A percentile compares a stretch with the other conserved stretches of the same genome.
Conservation (phyloP, 2,888 invertebrate genomes). For the Neria commutata region DNA sequence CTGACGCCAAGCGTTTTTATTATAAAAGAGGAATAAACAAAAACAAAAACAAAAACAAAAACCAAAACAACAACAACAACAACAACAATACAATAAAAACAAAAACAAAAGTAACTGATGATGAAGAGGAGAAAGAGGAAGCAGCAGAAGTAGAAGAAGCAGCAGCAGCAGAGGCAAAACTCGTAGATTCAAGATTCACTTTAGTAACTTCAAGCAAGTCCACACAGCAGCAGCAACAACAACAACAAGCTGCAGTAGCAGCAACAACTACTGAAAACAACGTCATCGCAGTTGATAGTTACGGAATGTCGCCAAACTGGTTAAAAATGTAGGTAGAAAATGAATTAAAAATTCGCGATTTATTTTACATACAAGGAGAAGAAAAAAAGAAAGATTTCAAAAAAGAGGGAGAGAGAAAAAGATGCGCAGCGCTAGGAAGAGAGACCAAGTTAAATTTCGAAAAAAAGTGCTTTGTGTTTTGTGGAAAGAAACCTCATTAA, state of each 20-base stretch:
- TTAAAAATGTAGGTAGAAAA: conserved; percentile 58
- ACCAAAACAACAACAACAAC: no score
- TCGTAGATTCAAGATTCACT: background rate
- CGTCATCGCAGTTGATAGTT: conserved; percentile 54
- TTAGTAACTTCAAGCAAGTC: conserved; percentile 13
- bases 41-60: no score
- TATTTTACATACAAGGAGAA: conserved; percentile 39
- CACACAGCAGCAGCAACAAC: conserved; percentile 27
- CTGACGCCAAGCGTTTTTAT: background rate
- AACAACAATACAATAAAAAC: no score
- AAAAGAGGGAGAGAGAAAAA: no score
- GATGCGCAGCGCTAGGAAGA: no score
- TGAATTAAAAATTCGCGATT: conserved; percentile 58
- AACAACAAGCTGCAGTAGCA: conserved; percentile 22
- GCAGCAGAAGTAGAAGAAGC: background rate
- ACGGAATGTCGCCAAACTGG: conserved; percentile 59
- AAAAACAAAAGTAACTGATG: no score
- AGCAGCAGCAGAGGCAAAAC: background rate
- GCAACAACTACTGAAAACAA: conserved; percentile 37
- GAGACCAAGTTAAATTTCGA: no score
- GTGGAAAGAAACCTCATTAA: no score
- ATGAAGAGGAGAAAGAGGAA: no score
- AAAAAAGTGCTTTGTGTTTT: no score
- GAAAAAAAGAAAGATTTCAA: no score
- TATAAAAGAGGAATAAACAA: no score